These are phyloP conservation scores for Salvelinus fontinalis DNA, from an alignment of 2,113 vertebrate genomes.

Conservation along the genomic window DNA sequence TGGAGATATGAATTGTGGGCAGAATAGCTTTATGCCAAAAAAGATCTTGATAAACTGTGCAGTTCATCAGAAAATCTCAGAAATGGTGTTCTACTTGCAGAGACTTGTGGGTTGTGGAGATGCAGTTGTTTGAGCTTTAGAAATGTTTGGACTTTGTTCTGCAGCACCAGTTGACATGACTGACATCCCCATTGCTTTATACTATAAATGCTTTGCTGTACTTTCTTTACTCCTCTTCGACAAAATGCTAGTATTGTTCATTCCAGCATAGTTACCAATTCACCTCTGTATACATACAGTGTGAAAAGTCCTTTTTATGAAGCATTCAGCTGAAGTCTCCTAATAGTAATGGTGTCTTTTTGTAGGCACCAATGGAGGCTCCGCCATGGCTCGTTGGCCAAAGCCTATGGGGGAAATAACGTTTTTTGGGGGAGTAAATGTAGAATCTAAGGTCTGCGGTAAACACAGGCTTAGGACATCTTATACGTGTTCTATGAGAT, in stretches of 20 bases:
- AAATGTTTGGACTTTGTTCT: not conserved
- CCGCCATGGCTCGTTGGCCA: no score
- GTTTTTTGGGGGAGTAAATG: no score
- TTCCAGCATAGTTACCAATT: no score
- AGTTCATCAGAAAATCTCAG: constrained; percentile 24
- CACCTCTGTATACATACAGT: no score
- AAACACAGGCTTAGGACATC: no score
- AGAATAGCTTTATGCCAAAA: constrained; percentile 13
- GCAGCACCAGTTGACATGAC: not conserved
- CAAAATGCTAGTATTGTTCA: not conserved
- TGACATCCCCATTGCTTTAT: not conserved
- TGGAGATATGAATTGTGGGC: constrained; percentile 24
- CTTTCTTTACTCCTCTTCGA: not conserved
- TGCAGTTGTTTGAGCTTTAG: not conserved
- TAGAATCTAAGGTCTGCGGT: no score
- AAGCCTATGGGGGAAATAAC: no score
- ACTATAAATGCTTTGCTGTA: constrained; percentile 21
- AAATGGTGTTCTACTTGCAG: constrained; percentile 12
- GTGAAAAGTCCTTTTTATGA: no score
- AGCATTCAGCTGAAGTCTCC: no score
- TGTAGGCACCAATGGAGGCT: no score
- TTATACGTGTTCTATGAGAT: no score
- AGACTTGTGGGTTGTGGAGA: not conserved
- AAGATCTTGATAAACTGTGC: constrained; percentile 25
- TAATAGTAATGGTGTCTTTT: no score